Conservation (phyloP, 2,797 vertebrate species). For the Heliangelus exortis region DNA sequence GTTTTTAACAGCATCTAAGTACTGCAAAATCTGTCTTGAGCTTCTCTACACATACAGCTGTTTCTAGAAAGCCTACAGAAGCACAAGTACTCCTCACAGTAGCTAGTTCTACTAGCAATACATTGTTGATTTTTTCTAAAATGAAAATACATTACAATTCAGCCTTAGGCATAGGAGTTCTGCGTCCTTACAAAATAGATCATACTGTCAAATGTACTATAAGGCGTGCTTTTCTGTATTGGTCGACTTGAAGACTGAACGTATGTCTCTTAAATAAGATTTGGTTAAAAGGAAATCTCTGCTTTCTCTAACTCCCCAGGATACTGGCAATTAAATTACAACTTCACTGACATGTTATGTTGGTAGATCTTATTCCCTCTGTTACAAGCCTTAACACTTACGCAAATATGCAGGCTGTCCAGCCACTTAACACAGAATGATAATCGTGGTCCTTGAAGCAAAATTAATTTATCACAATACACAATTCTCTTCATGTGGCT, state of each 20-base stretch:
- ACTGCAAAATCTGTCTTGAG: background rate
- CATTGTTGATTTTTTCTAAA: background rate
- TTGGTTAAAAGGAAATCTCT: background rate
- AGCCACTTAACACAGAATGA: background rate
- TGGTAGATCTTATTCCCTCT: background rate
- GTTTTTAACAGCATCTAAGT: background rate
- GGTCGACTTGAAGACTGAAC: background rate
- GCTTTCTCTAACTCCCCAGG: background rate
- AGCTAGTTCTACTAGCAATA: background rate
- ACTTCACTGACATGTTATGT: background rate
- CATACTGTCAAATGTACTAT: background rate
- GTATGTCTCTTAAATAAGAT: background rate
- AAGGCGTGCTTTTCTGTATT: background rate
- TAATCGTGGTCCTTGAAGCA: background rate
- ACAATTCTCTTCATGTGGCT: background rate
- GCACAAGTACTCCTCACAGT: background rate
- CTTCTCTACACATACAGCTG: background rate
- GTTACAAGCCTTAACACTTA: background rate
- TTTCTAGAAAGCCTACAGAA: background rate
- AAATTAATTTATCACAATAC: background rate
- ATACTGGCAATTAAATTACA: background rate
- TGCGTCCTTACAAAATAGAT: background rate
- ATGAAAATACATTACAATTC: background rate
- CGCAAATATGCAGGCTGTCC: fast-evolving
- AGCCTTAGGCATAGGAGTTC: background rate